Percentiles rank a stretch among this genome's conserved stretches.
phyloP scores from a whole-genome alignment of 1,140 invertebrate species.

The Papilio machaon region DNA sequence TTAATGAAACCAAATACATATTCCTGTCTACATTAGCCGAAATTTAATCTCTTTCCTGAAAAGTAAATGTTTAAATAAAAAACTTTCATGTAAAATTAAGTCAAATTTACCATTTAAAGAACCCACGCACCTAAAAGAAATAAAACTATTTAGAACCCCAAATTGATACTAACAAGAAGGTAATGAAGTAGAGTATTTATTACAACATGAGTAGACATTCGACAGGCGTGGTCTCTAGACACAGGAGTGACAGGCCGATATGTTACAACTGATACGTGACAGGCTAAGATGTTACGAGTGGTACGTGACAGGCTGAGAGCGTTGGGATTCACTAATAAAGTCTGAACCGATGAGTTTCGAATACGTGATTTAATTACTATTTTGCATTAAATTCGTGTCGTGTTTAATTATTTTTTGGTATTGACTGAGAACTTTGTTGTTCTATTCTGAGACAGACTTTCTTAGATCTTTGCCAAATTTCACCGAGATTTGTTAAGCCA shows the following conservation, averaged over 20 bases:
- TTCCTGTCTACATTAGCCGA: background rate
- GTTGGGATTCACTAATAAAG: background rate
- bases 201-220: background rate
- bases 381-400: background rate
- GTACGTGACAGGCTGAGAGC: constrained; percentile 4
- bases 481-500: no score
- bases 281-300: background rate
- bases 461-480: no score
- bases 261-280: constrained; percentile 1
- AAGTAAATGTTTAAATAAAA: background rate
- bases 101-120: background rate
- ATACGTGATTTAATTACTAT: background rate
- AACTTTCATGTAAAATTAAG: background rate
- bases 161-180: background rate
- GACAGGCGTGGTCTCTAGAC: background rate
- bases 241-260: background rate
- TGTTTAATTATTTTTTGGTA: background rate
- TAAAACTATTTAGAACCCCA: background rate
- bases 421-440: no score
- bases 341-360: background rate
- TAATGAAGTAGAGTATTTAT: background rate
- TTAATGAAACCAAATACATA: background rate
- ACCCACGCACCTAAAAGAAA: background rate
- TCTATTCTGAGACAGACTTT: no score
- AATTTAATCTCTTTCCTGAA: background rate